phyloP scores from a whole-genome alignment of 1,140 invertebrate species.

The Drosophila suzukii region DNA sequence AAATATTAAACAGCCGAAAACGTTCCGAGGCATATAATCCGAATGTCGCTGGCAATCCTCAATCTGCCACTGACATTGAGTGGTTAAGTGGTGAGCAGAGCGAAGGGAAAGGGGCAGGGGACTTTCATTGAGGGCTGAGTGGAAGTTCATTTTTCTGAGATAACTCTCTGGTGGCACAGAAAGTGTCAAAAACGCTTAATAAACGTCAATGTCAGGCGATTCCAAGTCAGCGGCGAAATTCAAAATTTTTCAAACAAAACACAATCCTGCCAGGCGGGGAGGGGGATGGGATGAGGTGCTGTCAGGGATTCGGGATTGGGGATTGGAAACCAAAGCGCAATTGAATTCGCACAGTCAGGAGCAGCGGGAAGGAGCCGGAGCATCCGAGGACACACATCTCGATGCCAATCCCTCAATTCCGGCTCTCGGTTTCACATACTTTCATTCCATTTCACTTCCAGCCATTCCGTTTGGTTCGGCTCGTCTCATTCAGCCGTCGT shows the following conservation, averaged over 20 bases:
- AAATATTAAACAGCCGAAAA: conserved; percentile 75
- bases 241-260: conserved; percentile 76
- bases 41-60: conserved; percentile 46
- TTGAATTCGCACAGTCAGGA: conserved; percentile 76
- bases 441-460: conserved; percentile 54
- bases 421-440: conserved; percentile 61
- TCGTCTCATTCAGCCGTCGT: conserved; percentile 62
- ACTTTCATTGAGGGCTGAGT: conserved; percentile 13
- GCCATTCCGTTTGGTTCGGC: conserved; percentile 37
- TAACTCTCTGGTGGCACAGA: conserved; percentile 58
- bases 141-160: conserved; percentile 57
- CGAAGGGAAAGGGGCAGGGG: neutral
- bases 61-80: conserved; percentile 74
- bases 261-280: conserved; percentile 39
- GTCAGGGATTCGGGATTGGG: conserved; percentile 35
- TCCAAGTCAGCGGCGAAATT: conserved; percentile 66
- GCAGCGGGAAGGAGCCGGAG: conserved; percentile 20
- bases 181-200: conserved; percentile 83
- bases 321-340: conserved; percentile 73
- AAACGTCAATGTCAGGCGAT: conserved; percentile 80
- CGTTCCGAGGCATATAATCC: conserved; percentile 44
- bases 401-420: conserved; percentile 51
- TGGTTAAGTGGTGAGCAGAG: conserved; percentile 63
- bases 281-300: conserved; percentile 2
- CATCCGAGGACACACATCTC: conserved; percentile 43